Conservation (phyloP, 2,888 invertebrate species). For the Agrochola circellaris region DNA sequence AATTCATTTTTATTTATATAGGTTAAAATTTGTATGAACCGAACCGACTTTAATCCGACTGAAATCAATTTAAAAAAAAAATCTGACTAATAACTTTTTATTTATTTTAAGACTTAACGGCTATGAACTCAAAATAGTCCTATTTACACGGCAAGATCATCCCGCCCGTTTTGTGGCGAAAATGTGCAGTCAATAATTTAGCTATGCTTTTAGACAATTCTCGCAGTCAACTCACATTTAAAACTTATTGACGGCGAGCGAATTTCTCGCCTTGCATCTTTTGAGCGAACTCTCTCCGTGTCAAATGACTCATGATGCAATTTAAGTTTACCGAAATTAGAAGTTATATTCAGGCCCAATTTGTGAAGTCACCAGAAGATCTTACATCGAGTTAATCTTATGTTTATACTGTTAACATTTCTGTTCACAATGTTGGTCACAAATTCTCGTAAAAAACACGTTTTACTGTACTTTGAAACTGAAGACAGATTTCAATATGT, state of each 20-base stretch:
- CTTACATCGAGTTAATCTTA: slow-evolving; percentile 58
- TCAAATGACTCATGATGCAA: not conserved
- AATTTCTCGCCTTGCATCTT: not conserved
- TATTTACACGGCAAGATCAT: not conserved
- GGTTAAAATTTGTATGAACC: not conserved
- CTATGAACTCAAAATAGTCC: not conserved
- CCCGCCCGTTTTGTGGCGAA: not conserved
- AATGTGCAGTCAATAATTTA: not conserved
- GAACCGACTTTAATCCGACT: not conserved
- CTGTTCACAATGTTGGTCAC: slow-evolving; percentile 35
- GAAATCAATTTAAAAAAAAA: not conserved
- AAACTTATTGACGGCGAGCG: not conserved
- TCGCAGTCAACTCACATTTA: not conserved
- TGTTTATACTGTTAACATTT: slow-evolving; percentile 43
- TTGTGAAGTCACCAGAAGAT: slow-evolving; percentile 57
- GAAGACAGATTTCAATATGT: not conserved
- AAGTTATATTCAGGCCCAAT: not conserved
- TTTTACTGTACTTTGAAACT: slow-evolving; percentile 47
- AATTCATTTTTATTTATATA: not conserved
- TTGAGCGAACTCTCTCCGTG: not conserved
- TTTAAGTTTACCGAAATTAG: not conserved
- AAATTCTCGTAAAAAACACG: slow-evolving; percentile 23
- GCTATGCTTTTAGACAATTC: not conserved
- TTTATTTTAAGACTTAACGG: not conserved
- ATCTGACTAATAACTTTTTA: not conserved